Evolutionary conservation across 2,888 invertebrate genomes (phyloP).

Genomic region (Callosobruchus maculatus): DNA sequence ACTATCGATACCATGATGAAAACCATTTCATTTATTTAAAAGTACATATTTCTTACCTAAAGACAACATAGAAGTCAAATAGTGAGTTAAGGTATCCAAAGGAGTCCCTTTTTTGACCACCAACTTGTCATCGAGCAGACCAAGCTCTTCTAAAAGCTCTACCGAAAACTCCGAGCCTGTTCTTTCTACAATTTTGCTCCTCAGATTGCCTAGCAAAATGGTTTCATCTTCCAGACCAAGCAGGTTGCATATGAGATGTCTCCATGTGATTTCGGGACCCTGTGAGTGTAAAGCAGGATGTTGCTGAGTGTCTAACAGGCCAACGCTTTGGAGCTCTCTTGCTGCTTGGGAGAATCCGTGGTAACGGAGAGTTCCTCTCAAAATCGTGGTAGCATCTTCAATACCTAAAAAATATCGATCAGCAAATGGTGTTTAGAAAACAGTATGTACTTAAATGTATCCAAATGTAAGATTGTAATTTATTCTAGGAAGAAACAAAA

Average conservation of each 20-base stretch:
- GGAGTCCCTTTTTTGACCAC: conserved; percentile 84
- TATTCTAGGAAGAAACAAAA: too few species aligned
- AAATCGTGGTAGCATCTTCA: conserved; percentile 78
- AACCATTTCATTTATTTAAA: too few species aligned
- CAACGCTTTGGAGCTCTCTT: conserved; percentile 75
- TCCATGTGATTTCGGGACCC: conserved; percentile 97
- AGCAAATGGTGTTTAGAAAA: too few species aligned
- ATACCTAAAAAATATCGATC: conserved; percentile 52
- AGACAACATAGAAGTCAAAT: conserved; percentile 75
- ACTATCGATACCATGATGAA: too few species aligned
- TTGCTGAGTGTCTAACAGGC: conserved; percentile 80
- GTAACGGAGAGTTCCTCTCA: conserved; percentile 92
- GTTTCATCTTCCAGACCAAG: conserved; percentile 79
- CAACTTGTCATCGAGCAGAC: conserved; percentile 77
- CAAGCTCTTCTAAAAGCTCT: conserved; percentile 79
- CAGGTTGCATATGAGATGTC: conserved; percentile 75
- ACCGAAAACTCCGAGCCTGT: conserved; percentile 69
- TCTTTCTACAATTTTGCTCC: conserved; percentile 75
- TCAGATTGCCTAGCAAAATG: conserved; percentile 91
- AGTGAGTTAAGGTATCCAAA: conserved; percentile 88
- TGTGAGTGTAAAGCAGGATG: conserved; percentile 90
- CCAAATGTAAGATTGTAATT: too few species aligned
- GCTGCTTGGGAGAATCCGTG: conserved; percentile 85
- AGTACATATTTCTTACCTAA: conserved; percentile 57
- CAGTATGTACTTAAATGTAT: too few species aligned